Conservation (phyloP, 2,113 vertebrate genomes). For the Alouatta palliata region DNA sequence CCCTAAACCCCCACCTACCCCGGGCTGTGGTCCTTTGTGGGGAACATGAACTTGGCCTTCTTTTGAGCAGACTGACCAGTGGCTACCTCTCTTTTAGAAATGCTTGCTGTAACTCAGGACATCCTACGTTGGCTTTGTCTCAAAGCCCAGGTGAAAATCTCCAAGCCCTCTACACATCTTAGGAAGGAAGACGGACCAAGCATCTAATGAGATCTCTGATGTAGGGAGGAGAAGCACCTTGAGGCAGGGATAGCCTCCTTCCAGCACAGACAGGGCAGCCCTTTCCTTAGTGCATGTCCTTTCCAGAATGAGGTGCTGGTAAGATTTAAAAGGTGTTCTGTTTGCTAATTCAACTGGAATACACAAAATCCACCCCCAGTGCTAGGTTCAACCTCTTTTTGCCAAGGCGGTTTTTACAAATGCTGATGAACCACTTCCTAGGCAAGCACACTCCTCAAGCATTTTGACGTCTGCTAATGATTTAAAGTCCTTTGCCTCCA, state of each 20-base stretch:
- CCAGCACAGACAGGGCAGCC: not conserved
- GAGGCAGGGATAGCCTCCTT: not conserved
- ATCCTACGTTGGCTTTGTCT: not conserved
- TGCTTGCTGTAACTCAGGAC: not conserved
- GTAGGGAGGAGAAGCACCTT: not conserved
- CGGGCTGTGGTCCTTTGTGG: not conserved
- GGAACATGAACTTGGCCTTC: not conserved
- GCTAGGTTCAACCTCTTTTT: not conserved
- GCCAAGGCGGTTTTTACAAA: slow-evolving; percentile 40
- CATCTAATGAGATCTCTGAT: not conserved
- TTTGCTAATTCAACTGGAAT: slow-evolving; percentile 13
- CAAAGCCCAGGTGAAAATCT: not conserved
- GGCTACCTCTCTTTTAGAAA: not conserved
- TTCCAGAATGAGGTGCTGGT: not conserved
- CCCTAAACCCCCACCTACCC: not conserved
- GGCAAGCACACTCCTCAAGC: not conserved
- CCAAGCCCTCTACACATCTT: not conserved
- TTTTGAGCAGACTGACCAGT: not conserved
- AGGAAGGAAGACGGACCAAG: not conserved
- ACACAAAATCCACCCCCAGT: not conserved
- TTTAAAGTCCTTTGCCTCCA: slow-evolving; percentile 48
- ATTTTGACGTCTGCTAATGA: slow-evolving; percentile 43
- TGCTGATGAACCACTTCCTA: not conserved
- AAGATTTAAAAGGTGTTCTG: not conserved
- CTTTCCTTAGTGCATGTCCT: not conserved